phyloP scores from a whole-genome alignment of 1,140 invertebrate genomes.

The Acyrthosiphon pisum region DNA sequence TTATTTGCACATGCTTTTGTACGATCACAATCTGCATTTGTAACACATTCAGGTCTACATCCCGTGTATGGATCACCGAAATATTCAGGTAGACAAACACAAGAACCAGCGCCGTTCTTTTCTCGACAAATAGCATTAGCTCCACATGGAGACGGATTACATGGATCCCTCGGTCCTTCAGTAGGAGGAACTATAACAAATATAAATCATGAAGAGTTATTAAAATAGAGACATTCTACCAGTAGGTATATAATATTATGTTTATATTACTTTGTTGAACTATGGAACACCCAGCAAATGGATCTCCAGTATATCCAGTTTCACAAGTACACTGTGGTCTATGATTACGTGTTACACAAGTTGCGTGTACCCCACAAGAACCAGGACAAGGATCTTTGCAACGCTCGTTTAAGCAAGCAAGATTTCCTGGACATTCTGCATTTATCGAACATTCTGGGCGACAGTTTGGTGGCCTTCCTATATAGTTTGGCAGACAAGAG shows the following conservation, averaged over 20 bases:
- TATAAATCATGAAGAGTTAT: slow-evolving; percentile 66
- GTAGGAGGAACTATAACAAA: slow-evolving; percentile 58
- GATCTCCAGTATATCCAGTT: slow-evolving; percentile 80
- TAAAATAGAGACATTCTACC: slow-evolving; percentile 59
- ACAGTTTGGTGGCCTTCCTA: slow-evolving; percentile 82
- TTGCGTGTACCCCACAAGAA: slow-evolving; percentile 83
- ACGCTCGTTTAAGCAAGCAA: slow-evolving; percentile 81
- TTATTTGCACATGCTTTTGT: slow-evolving; percentile 74
- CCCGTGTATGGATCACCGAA: slow-evolving; percentile 73
- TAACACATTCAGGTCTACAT: slow-evolving; percentile 71
- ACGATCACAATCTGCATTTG: slow-evolving; percentile 75
- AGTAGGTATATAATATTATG: not conserved
- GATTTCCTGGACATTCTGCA: slow-evolving; percentile 79
- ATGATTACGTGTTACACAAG: slow-evolving; percentile 81
- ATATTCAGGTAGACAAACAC: slow-evolving; percentile 72
- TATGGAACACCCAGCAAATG: slow-evolving; percentile 77
- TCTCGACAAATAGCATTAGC: slow-evolving; percentile 77
- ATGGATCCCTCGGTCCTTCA: slow-evolving; percentile 68
- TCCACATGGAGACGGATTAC: slow-evolving; percentile 78
- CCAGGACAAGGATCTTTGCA: slow-evolving; percentile 85
- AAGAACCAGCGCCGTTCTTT: slow-evolving; percentile 76
- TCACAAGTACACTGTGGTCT: slow-evolving; percentile 80
- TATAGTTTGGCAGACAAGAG: slow-evolving; percentile 77
- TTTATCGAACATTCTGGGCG: slow-evolving; percentile 82
- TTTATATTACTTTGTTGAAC: slow-evolving; percentile 61